These are phyloP conservation scores for Erannis defoliaria DNA, from an alignment of 2,888 invertebrate genomes.

Conservation along the genomic window DNA sequence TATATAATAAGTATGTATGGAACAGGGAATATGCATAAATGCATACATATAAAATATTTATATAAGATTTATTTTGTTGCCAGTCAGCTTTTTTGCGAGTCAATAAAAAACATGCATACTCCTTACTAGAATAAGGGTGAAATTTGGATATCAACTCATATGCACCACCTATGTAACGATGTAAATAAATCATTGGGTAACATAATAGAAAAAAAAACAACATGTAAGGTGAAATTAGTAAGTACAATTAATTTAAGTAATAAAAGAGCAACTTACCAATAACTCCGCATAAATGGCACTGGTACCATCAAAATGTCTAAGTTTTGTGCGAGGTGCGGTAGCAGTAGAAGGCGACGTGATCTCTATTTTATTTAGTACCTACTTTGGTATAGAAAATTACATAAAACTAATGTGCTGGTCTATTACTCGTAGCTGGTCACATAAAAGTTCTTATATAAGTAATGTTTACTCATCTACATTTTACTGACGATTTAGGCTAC, in stretches of 20 bases:
- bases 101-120: too few species aligned
- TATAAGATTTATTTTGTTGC: too few species aligned
- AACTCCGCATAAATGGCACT: slow-evolving; percentile 5
- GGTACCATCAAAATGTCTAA: slow-evolving; percentile 17
- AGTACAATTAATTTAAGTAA: neutral
- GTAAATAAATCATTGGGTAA: neutral
- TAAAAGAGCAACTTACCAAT: slow-evolving; percentile 26
- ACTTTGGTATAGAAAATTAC: slow-evolving; percentile 17
- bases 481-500: too few species aligned
- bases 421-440: slow-evolving; percentile 10
- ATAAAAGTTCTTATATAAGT: slow-evolving; percentile 1
- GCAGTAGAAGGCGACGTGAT: slow-evolving; percentile 19
- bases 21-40: too few species aligned
- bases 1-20: too few species aligned
- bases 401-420: slow-evolving; percentile 23
- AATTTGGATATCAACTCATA: neutral
- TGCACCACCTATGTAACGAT: neutral
- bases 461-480: too few species aligned
- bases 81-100: too few species aligned
- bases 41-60: too few species aligned
- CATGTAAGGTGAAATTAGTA: too few species aligned
- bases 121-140: neutral
- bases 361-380: neutral
- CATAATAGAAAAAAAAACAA: neutral
- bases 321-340: slow-evolving; percentile 23